Base-by-base conservation (phyloP, 2,113 vertebrate genomes). In the Tauraco erythrolophus region DNA sequence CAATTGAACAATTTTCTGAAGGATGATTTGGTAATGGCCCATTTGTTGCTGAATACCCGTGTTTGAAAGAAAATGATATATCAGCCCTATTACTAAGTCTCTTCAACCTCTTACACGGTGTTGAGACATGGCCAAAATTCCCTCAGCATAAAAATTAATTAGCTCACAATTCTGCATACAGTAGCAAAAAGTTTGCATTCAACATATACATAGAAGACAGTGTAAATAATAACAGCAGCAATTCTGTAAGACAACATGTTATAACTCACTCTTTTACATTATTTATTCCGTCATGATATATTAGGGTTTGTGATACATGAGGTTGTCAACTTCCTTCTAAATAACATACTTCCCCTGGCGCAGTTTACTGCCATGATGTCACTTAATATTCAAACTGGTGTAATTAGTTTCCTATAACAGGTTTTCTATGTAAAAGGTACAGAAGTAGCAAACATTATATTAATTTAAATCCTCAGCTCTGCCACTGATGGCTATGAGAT, bases 161-260 rank as follows among this genome's bases (percentile, higher is more conserved):
- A 87, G 84, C 76, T 95, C 61, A 71, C 81, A 94, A 86, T 96
- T 92, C 77, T 96, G 94, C 94, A 90, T 64, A 71, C 62, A 75
- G 72, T 72, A 87, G 93, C 96, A 94, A 93, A 94, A 97, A 18
- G 51, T 81, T 71, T 89, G 76, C 65, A 79, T 93, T 92, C 89
- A 88, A 95, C 62, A 69, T 72, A 74, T 82, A 80, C 45, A 50
- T 70, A 60, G 75, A 88, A 94, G 72, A 82, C 56, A 86, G 61
- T 92, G 85, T 97, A 97, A 97, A 98, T 97, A 97, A 98, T 97
- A 97, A 85, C 85, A 80, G 95, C 92, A 97, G 96, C 90, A 82
- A 80, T 82, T 95, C 84, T 94, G 37, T 88, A 80, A 85, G 79
- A 80, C 53, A 88, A 88, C 56, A 25, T 23, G 7, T 84, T 93